Evolutionary conservation across 1,140 invertebrate species (phyloP), one percentile per base, ranked within the genome.

Genomic region (Asobara japonica): DNA sequence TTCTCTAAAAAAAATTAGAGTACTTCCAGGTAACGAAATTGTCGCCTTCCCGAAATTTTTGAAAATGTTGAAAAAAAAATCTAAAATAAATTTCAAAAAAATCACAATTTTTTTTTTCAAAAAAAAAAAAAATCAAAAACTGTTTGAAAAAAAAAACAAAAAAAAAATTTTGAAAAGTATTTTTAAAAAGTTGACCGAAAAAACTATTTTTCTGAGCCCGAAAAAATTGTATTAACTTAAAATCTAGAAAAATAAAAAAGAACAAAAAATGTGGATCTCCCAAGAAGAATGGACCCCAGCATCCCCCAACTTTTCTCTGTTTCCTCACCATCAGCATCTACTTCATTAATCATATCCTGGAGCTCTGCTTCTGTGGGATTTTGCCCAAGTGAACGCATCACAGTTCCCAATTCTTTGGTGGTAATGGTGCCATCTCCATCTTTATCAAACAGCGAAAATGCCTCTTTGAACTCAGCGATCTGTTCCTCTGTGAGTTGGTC

Each of bases 331-430:
- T 99, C 98, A 82, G 97, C 97, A 90, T 99, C 98, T 73, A 99
- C 97, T 91, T 99, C 98, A 88, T 99, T 99, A 88, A 99, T 99
- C 97, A 99, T 99, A 88, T 99, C 97, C 88, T 99, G 97, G 41
- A 99, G 91, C 88, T 99, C 98, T 51, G 97, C 97, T 89, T 99
- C 98, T 83, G 98, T 99, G 82, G 98, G 98, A 89, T 99, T 99
- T 90, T 99, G 97, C 78, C 98, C 98, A 85, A 99, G 91, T 66
- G 97, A 98, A 82, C 98, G 91, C 96, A 99, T 98, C 72, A 99
- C 98, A 82, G 97, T 98, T 78, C 98, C 98, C 91, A 99, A 92
- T 91, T 99, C 98, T 91, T 99, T 99, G 85, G 98, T 99, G 79
- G 98, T 99, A 89, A 99, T 99, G 82, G 98, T 99, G 87, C 98